Conservation (phyloP, 2,888 invertebrate species). For the Epinotia demarniana region DNA sequence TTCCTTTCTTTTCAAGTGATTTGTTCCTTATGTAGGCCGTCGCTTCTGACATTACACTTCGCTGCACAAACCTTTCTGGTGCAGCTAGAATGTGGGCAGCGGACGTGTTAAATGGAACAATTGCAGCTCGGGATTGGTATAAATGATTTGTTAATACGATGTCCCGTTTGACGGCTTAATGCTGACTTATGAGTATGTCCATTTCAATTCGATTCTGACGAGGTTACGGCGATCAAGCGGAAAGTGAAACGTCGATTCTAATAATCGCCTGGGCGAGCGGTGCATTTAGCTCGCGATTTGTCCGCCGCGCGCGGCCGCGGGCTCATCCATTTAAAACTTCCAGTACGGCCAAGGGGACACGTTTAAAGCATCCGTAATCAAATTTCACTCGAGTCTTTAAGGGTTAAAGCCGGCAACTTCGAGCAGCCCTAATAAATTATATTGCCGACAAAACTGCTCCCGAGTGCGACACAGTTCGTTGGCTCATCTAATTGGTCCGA, state of each 20-base stretch:
- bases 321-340: conserved; percentile 77
- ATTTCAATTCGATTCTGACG: conserved; percentile 23
- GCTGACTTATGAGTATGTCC: conserved; percentile 8
- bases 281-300: conserved; percentile 39
- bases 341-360: conserved; percentile 72
- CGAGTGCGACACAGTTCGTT: conserved; percentile 83
- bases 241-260: conserved; percentile 27
- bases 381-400: conserved; percentile 83
- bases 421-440: conserved; percentile 83
- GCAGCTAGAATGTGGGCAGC: conserved; percentile 46
- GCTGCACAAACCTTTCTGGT: not conserved
- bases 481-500: conserved; percentile 84
- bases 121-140: conserved; percentile 60
- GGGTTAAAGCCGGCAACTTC: conserved; percentile 82
- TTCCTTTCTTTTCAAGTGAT: conserved; percentile 45
- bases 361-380: conserved; percentile 81
- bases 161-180: conserved; percentile 24
- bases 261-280: conserved; percentile 19
- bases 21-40: conserved; percentile 33
- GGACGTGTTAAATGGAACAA: conserved; percentile 57
- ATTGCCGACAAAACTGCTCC: conserved; percentile 83
- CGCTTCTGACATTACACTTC: conserved; percentile 34
- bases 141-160: conserved; percentile 68
- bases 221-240: not conserved
- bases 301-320: conserved; percentile 51